These are phyloP conservation scores for Macquaria australasica DNA, from an alignment of 2,113 vertebrate genomes.

Conservation along the genomic window DNA sequence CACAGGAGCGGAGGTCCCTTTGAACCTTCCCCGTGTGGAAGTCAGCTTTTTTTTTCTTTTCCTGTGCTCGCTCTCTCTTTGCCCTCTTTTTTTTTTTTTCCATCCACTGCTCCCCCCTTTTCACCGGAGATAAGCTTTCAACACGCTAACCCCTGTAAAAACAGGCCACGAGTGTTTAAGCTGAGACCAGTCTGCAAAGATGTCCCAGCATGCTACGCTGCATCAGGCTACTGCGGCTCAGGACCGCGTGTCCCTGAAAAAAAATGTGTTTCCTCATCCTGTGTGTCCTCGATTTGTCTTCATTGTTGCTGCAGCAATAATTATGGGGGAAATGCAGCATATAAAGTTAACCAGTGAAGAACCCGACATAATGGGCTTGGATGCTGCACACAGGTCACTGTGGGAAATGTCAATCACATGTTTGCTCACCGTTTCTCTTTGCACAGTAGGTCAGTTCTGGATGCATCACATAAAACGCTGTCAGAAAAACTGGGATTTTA, in stretches of 20 bases:
- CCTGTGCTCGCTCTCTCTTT: conserved; percentile 36
- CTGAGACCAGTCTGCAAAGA: conserved; percentile 55
- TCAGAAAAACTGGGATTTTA: no score
- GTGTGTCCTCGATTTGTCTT: background rate
- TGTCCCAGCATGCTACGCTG: conserved; percentile 52
- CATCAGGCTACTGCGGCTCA: conserved; percentile 1
- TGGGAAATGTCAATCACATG: background rate
- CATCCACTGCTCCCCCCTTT: conserved; percentile 29
- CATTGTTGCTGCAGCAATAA: background rate
- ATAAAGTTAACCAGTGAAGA: background rate
- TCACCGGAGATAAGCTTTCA: conserved; percentile 73
- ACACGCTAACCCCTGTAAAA: conserved; percentile 70
- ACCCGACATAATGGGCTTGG: background rate
- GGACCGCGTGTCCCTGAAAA: background rate
- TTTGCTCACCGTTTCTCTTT: background rate
- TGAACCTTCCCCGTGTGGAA: conserved; percentile 62
- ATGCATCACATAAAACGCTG: background rate
- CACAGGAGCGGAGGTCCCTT: conserved; percentile 65
- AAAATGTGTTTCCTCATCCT: background rate
- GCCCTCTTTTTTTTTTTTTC: conserved; percentile 24
- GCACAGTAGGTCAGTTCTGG: background rate
- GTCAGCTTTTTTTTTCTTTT: conserved; percentile 53
- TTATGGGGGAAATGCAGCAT: background rate
- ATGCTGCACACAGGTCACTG: background rate
- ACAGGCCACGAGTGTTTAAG: conserved; percentile 66